These are phyloP conservation scores for Fringilla coelebs DNA, from an alignment of 2,797 vertebrate species.

Conservation along the genomic window DNA sequence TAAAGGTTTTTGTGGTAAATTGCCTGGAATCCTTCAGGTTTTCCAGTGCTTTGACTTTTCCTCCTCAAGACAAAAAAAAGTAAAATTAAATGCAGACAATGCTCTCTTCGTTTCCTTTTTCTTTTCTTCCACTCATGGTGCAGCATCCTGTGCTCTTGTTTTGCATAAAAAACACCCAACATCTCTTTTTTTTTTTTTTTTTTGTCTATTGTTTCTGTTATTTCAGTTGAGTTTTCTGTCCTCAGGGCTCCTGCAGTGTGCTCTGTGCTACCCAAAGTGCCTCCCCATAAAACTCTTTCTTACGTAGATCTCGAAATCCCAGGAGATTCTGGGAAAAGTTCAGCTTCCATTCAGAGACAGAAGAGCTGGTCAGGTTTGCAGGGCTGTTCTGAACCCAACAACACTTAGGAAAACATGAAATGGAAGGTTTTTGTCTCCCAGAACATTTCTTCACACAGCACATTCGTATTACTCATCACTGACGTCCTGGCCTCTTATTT, in stretches of 20 bases:
- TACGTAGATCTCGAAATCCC: background rate
- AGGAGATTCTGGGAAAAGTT: background rate
- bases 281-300: background rate
- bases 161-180: background rate
- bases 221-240: background rate
- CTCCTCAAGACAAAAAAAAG: background rate
- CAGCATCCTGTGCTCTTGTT: background rate
- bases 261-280: background rate
- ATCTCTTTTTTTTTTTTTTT: background rate
- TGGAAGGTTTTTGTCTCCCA: background rate
- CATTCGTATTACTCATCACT: background rate
- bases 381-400: background rate
- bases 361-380: background rate
- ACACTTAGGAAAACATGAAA: background rate
- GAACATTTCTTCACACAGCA: background rate
- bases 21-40: background rate
- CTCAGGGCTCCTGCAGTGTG: background rate
- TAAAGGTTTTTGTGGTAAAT: background rate
- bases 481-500: background rate
- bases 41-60: background rate
- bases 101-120: rapidly evolving
- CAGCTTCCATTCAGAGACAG: background rate
- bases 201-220: background rate
- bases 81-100: background rate
- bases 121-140: background rate